Conservation (phyloP, 2,888 invertebrate species). For the Empis livida region DNA sequence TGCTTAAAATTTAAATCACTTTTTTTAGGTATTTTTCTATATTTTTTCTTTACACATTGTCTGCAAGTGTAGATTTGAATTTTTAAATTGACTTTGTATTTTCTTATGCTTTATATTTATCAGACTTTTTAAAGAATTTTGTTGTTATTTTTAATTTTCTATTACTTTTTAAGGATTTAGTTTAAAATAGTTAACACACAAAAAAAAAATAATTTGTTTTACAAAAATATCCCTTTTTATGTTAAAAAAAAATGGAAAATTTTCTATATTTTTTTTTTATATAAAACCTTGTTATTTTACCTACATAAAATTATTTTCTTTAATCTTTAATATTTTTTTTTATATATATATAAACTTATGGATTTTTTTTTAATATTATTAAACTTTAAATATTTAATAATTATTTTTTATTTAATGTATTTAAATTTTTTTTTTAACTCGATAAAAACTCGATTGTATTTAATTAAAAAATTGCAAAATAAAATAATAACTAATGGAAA, state of each 20-base stretch:
- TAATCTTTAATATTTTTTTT: too few relatives aligned
- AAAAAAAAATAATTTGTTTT: neutral
- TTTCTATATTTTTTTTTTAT: conserved; percentile 43
- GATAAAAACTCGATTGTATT: too few relatives aligned
- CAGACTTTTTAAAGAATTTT: conserved; percentile 2
- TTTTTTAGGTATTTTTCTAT: neutral
- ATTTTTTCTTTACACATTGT: conserved; percentile 34
- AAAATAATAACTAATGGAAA: conserved; percentile 16
- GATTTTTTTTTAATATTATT: conserved; percentile 33
- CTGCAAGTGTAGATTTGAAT: conserved; percentile 38
- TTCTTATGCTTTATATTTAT: conserved; percentile 7
- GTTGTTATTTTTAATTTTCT: neutral
- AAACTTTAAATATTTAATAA: conserved; percentile 29
- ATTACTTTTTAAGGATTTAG: conserved; percentile 12
- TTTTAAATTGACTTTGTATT: neutral
- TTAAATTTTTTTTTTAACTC: too few relatives aligned
- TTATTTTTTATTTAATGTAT: conserved; percentile 37
- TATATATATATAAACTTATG: conserved; percentile 6
- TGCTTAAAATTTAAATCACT: neutral
- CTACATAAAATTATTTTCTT: conserved; percentile 1
- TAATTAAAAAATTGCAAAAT: conserved; percentile 9
- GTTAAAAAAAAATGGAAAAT: conserved; percentile 30
- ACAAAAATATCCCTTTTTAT: conserved; percentile 22
- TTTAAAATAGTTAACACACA: conserved; percentile 1
- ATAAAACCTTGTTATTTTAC: conserved; percentile 12